A percentile compares a stretch with the other conserved stretches of the same genome.
Conservation (phyloP, 2,888 invertebrate species). For the Mythimna vitellina region DNA sequence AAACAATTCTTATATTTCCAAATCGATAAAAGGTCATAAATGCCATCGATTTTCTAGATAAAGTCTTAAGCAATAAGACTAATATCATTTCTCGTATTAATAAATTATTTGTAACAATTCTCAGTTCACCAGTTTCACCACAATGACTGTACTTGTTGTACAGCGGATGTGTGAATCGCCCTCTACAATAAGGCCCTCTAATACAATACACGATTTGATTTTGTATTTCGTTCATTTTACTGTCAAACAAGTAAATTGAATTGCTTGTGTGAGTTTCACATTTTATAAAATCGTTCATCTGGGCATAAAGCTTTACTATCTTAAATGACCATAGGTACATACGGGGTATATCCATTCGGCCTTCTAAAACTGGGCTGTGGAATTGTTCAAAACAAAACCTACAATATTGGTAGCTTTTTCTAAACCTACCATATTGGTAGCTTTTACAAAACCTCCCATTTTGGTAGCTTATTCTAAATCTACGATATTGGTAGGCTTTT, state of each 20-base stretch:
- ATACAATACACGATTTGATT: conserved; percentile 6
- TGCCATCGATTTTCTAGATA: conserved; percentile 12
- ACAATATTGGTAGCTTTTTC: too few species aligned
- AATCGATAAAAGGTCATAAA: conserved; percentile 7
- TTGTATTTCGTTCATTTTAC: conserved; percentile 2
- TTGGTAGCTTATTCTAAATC: too few species aligned
- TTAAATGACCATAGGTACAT: too few species aligned
- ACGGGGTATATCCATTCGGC: not conserved
- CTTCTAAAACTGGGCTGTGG: not conserved
- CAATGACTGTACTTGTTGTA: conserved; percentile 18
- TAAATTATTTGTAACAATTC: conserved; percentile 36
- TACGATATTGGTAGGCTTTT: too few species aligned
- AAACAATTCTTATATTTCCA: not conserved
- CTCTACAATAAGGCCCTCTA: conserved; percentile 3
- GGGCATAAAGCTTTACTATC: not conserved
- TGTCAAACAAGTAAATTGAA: conserved; percentile 6
- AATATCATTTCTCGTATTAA: not conserved
- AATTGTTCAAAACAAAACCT: too few species aligned
- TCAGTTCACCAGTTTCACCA: conserved; percentile 15
- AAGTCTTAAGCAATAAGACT: not conserved
- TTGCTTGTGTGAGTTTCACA: conserved; percentile 9
- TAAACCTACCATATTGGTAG: too few species aligned
- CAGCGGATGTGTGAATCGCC: conserved; percentile 39
- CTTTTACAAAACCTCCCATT: too few species aligned
- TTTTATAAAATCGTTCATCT: not conserved